Percentiles rank a stretch among this genome's conserved stretches.
phyloP scores from a whole-genome alignment of 2,797 vertebrate species.

The Eidolon dupreanum region DNA sequence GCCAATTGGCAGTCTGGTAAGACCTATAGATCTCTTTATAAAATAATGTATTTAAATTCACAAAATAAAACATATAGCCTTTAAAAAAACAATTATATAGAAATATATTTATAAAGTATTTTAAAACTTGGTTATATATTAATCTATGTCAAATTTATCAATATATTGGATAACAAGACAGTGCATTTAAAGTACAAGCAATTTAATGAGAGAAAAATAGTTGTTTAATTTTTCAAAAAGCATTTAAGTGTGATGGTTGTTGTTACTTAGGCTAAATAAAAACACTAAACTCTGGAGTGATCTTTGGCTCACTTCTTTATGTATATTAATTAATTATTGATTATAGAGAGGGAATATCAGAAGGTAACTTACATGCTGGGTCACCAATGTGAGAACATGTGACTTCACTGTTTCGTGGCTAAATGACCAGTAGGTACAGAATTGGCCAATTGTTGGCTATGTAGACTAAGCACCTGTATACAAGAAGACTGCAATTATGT shows the following conservation, averaged over 20 bases:
- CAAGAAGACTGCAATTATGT: background rate
- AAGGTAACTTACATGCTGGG: background rate
- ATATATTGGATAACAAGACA: background rate
- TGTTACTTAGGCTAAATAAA: background rate
- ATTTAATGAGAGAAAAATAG: background rate
- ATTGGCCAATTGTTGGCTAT: background rate
- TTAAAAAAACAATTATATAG: background rate
- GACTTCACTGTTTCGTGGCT: background rate
- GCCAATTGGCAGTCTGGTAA: background rate
- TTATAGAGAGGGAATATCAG: background rate
- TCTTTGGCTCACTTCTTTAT: background rate
- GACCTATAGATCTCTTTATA: background rate
- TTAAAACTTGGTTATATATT: background rate
- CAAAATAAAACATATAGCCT: background rate
- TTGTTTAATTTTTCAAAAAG: constrained; percentile 33
- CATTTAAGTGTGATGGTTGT: background rate
- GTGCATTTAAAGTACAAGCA: background rate
- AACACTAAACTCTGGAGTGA: background rate
- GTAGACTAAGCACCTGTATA: background rate
- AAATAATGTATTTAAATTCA: background rate
- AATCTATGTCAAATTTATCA: background rate
- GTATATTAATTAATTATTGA: background rate
- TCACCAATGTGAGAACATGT: background rate
- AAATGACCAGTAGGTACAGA: background rate
- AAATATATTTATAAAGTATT: background rate